Evolutionary conservation across 2,797 vertebrate genomes (phyloP), one percentile per base, ranked within the genome.

Genomic region (Benthosema pterotum): DNA sequence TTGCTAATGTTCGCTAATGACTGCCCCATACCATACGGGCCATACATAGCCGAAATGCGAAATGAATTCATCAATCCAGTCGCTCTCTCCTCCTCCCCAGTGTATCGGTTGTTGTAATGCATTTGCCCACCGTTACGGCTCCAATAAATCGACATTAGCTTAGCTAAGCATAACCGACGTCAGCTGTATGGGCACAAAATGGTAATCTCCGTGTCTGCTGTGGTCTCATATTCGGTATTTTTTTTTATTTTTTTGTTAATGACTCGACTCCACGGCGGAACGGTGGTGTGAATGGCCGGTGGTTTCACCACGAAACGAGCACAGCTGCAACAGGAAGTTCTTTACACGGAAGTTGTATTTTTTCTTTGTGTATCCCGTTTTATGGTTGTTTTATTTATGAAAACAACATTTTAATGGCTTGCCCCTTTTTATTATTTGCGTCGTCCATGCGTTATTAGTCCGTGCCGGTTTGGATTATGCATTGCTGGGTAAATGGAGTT

Each of bases 331-430:
- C 93, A 90, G 93, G 93, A 94, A 94, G 89, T 84, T 77, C 73
- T 52, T 42, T 74, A 91, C 57, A 86, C 92, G 93, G 93, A 94
- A 94, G 92, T 93, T 93, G 88, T 91, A 79, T 92, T 92, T 92
- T 92, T 90, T 92, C 93, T 94, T 94, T 94, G 93, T 94, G 93
- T 93, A 91, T 92, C 87, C 90, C 85, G 84, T 86, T 92, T 91
- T 91, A 86, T 82, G 90, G 83, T 90, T 89, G 87, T 88, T 91
- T 92, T 88, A 90, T 85, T 90, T 85, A 85, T 74, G 74, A 88
- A 91, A 93, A 88, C 85, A 83, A 64, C 71, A 60, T 77, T 81
- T 85, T 63, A 76, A 53, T 79, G n/a, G n/a, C n/a, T 88, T 52
- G 38, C 53, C 57, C 58, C 61, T 75, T 75, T 74, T 60, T 59